phyloP scores from a whole-genome alignment of 2,113 vertebrate genomes.

The Trachemys scripta region DNA sequence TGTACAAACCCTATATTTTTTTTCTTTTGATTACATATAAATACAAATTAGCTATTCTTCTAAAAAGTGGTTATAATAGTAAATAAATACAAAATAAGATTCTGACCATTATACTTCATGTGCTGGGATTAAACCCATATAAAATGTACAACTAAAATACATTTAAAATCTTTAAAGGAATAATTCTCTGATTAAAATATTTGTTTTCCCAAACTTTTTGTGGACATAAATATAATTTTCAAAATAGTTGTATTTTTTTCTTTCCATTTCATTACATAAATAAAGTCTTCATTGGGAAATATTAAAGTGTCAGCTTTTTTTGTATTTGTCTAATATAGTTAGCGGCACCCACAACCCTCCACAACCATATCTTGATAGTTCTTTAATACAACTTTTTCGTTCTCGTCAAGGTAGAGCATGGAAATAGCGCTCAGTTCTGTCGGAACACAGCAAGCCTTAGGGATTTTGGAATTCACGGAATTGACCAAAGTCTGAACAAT shows the following conservation, averaged over 20 bases:
- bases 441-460: constrained; percentile 98
- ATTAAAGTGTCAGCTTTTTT: constrained; percentile 90
- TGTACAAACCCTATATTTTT: constrained; percentile 91
- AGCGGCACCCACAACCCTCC: constrained; percentile 98
- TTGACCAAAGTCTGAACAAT: constrained; percentile 99
- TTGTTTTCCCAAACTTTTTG: constrained; percentile 95
- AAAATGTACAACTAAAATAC: constrained; percentile 99
- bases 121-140: constrained; percentile 98
- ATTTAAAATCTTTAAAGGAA: constrained; percentile 97
- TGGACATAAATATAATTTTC: constrained; percentile 99
- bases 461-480: constrained; percentile 98
- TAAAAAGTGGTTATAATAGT: constrained; percentile 99
- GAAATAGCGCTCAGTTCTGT: constrained; percentile 98
- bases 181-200: constrained; percentile 99
- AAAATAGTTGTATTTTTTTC: constrained; percentile 93
- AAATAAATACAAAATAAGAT: constrained; percentile 99
- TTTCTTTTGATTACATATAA: constrained; percentile 96
- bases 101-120: constrained; percentile 99
- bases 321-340: constrained; percentile 75
- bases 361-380: constrained; percentile 99
- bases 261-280: constrained; percentile 95
- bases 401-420: constrained; percentile 97
- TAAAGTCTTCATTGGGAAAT: constrained; percentile 99
- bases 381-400: constrained; percentile 98
- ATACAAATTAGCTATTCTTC: constrained; percentile 99